Percentiles rank a stretch among this genome's conserved stretches.
Evolutionary conservation across 2,888 invertebrate genomes (phyloP).

Genomic region (Synanthedon andrenaeformis): DNA sequence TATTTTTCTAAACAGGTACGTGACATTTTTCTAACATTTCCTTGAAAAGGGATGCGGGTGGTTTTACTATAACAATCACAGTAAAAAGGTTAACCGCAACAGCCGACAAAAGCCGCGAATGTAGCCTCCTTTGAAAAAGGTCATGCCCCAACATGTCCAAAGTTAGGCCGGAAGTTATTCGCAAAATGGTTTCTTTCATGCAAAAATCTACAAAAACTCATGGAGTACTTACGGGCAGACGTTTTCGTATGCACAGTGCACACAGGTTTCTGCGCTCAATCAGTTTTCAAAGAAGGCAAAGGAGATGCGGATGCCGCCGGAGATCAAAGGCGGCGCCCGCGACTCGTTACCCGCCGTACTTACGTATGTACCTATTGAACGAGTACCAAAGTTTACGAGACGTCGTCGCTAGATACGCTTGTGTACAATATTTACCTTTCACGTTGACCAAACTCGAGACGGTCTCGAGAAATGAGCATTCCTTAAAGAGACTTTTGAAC

Average conservation of each 20-base stretch:
- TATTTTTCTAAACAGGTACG: too few relatives aligned
- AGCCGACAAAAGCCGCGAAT: slow-evolving; percentile 1
- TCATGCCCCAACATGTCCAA: not conserved
- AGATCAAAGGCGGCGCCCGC: slow-evolving; percentile 44
- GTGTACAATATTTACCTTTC: slow-evolving; percentile 5
- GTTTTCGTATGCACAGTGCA: slow-evolving; percentile 65
- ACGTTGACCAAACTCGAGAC: slow-evolving; percentile 3
- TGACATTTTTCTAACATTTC: too few relatives aligned
- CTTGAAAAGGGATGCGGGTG: not conserved
- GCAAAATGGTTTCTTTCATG: slow-evolving; percentile 35
- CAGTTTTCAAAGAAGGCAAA: slow-evolving; percentile 57
- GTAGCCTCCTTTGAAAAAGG: not conserved
- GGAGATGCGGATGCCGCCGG: slow-evolving; percentile 34
- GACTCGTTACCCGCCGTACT: slow-evolving; percentile 31
- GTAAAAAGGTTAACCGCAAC: not conserved
- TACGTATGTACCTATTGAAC: slow-evolving; percentile 3
- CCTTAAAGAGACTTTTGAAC: slow-evolving; percentile 1
- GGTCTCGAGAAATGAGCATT: slow-evolving; percentile 3
- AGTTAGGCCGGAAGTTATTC: not conserved
- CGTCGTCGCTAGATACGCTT: not conserved
- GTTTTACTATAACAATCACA: not conserved
- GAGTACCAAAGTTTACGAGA: not conserved
- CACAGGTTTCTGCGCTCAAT: slow-evolving; percentile 60
- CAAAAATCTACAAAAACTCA: slow-evolving; percentile 39
- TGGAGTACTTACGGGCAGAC: slow-evolving; percentile 20